Evolutionary conservation across 2,113 vertebrate species (phyloP).

Genomic region (Pipra filicauda): DNA sequence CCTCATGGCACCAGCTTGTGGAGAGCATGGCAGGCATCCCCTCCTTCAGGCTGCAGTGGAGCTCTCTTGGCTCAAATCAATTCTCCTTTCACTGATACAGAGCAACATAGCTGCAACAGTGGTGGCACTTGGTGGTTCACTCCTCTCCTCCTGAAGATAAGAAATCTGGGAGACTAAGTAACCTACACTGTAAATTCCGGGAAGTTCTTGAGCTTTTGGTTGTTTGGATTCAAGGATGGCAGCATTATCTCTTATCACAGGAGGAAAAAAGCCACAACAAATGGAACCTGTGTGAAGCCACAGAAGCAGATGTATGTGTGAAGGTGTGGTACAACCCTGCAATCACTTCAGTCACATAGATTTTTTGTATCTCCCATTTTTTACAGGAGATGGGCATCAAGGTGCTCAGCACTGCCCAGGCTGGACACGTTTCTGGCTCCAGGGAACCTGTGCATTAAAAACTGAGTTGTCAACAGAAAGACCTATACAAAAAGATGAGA

Average conservation of each 20-base stretch:
- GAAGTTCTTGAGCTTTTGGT: not conserved
- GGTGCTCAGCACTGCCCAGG: not conserved
- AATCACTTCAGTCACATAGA: not conserved
- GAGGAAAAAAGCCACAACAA: not conserved
- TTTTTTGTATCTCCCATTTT: not conserved
- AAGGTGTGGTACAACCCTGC: not conserved
- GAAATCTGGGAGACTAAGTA: not conserved
- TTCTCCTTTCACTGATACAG: not conserved
- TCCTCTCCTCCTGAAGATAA: not conserved
- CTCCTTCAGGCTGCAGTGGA: accelerated
- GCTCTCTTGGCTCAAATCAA: not conserved
- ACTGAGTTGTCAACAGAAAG: not conserved
- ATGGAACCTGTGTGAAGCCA: not conserved
- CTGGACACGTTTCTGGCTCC: not conserved
- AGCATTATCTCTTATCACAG: not conserved
- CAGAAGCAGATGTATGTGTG: not conserved
- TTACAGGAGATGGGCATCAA: not conserved
- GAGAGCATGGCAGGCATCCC: not conserved
- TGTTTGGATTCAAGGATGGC: not conserved
- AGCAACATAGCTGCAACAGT: not conserved
- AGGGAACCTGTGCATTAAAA: not conserved
- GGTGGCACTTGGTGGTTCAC: not conserved
- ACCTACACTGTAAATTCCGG: not conserved
- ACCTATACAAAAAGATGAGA: not conserved
- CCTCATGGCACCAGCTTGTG: not conserved